Base-by-base conservation (phyloP, 2,888 invertebrate species). In the Drosophila colorata region DNA sequence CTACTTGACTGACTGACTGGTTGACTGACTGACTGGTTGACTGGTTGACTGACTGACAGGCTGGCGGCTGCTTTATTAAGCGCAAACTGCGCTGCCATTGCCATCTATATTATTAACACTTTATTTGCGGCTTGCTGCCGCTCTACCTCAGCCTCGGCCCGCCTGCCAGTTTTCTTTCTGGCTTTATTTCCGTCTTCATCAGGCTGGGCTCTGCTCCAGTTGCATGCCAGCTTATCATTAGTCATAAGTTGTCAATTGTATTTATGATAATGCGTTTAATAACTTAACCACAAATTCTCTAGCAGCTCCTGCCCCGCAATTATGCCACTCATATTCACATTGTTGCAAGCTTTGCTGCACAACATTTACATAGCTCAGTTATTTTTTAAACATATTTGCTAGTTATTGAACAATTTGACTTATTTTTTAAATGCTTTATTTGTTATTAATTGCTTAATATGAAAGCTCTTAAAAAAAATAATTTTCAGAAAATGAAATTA, bases 21-120 rank as follows among this genome's bases (percentile, higher is more conserved):
- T 41, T 46, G 77, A 9, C 20, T 51, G 69, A 43, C 37, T 44
- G 69, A 11, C 41, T 48, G 63, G 7, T 44, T 44, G 76, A 13
- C 41, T 46, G 74, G 20, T 20, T 61, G 71, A 58, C 57, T 56
- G 78, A 61, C 56, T 65, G 80, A 58, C 69, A 63, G 64, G 60
- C 56, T 58, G 68, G 72, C 71, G 74, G 80, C 70, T 68, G 78
- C 53, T 80, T 85, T 87, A 87, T 85, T 85, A 85, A 87, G 85
- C 88, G 85, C 80, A 87, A 85, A 85, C 86, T 88, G 72, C 82
- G 59, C 86, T 80, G 83, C 83, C 78, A 65, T 70, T 72, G 74
- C 85, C 83, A 87, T 86, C 85, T 87, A 88, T 87, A 87, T 88
- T 87, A 88, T 88, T 88, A 88, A 86, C 88, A 88, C 88, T 88